Conservation (phyloP, 2,797 vertebrate genomes). For the Balearica regulorum region DNA sequence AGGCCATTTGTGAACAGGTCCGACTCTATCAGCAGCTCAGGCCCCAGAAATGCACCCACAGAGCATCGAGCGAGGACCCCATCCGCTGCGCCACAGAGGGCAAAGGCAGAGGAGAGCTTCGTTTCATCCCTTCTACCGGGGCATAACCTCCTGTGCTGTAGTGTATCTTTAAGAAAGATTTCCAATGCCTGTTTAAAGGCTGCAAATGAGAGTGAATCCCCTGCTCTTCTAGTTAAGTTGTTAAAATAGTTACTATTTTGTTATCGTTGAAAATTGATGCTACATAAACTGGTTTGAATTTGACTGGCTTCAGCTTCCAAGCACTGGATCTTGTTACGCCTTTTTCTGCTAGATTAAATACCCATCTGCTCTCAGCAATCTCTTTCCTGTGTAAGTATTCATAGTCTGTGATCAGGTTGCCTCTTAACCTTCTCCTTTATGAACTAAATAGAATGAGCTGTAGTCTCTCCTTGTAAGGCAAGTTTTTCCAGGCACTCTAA, state of each 20-base stretch:
- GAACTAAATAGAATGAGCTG: constrained; percentile 7
- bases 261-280: not conserved
- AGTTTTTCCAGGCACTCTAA: constrained; percentile 29
- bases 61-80: fast-evolving
- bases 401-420: constrained; percentile 34
- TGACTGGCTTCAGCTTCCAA: constrained; percentile 26
- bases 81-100: fast-evolving
- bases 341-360: constrained; percentile 61
- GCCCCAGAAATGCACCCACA: not conserved
- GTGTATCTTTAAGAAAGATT: not conserved
- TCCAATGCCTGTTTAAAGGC: not conserved
- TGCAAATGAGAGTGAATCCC: not conserved
- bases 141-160: not conserved
- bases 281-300: constrained; percentile 23
- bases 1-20: not conserved
- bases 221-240: not conserved
- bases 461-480: constrained; percentile 34
- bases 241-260: constrained; percentile 13
- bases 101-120: not conserved
- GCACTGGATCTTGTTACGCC: not conserved
- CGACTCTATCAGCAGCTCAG: not conserved
- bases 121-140: not conserved
- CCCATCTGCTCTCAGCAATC: constrained; percentile 36
- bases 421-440: constrained; percentile 53
- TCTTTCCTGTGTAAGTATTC: not conserved